These are phyloP conservation scores for Platygyra sinensis DNA, from an alignment of 64 coral and sea anemone species.

Conservation along the genomic window DNA sequence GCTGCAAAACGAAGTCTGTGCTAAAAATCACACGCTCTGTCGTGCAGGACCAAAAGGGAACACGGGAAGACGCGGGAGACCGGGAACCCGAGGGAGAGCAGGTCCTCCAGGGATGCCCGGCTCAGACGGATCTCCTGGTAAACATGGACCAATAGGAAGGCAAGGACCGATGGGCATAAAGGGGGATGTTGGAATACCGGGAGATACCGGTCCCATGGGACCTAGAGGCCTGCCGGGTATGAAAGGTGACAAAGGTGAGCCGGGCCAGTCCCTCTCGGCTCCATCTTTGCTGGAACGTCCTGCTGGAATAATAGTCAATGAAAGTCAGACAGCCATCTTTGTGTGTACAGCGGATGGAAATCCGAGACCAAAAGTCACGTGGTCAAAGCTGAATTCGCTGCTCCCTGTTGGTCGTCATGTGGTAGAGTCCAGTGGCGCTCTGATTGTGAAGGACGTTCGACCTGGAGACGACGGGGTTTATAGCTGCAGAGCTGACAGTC, in stretches of 20 bases:
- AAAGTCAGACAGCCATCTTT: constrained; percentile 39
- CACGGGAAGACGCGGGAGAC: constrained; percentile 43
- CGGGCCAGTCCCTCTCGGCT: constrained; percentile 46
- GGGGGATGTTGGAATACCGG: constrained; percentile 38
- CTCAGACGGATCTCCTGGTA: constrained; percentile 42
- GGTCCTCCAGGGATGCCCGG: constrained; percentile 42
- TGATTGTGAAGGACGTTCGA: constrained; percentile 5
- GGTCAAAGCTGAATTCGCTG: constrained; percentile 34
- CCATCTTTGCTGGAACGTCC: constrained; percentile 27
- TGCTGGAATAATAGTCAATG: constrained; percentile 15
- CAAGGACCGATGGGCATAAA: constrained; percentile 9
- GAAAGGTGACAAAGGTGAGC: constrained; percentile 39
- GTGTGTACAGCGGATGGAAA: constrained; percentile 49
- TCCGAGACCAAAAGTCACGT: constrained; percentile 46
- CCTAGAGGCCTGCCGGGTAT: constrained; percentile 26
- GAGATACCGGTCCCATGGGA: constrained; percentile 36
- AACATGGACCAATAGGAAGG: constrained; percentile 42
- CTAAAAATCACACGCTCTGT: constrained; percentile 49
- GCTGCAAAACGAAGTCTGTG: constrained; percentile 48
- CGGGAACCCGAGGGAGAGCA: constrained; percentile 25
- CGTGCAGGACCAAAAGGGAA: constrained; percentile 46
- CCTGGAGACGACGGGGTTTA: constrained; percentile 20
- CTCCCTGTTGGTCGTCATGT: constrained; percentile 2
- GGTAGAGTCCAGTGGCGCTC: constrained; percentile 17
- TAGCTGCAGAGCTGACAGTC: constrained; percentile 32